phyloP scores from a whole-genome alignment of 2,888 invertebrate genomes.

The Phlogophora meticulosa region DNA sequence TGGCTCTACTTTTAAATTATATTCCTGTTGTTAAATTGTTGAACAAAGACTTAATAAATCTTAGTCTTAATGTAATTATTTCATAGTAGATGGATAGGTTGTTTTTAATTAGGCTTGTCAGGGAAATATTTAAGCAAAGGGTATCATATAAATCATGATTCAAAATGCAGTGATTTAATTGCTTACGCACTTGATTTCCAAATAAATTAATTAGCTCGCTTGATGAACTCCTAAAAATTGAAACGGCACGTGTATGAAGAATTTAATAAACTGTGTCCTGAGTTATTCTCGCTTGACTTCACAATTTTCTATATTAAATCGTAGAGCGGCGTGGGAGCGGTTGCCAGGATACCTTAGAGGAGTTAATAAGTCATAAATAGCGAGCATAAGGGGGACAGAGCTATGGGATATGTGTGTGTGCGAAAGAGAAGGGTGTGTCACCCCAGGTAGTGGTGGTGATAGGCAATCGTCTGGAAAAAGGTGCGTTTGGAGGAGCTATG shows the following conservation, averaged over 20 bases:
- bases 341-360: constrained; percentile 90
- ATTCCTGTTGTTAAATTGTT: too few relatives aligned
- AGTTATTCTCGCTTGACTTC: constrained; percentile 85
- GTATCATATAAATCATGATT: not conserved
- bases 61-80: too few relatives aligned
- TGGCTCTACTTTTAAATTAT: too few relatives aligned
- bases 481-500: constrained; percentile 82
- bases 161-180: constrained; percentile 1
- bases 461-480: constrained; percentile 90
- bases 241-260: constrained; percentile 72
- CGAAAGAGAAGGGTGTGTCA: constrained; percentile 74
- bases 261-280: constrained; percentile 88
- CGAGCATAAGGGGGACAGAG: constrained; percentile 77
- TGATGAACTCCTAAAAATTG: constrained; percentile 49
- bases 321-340: constrained; percentile 78
- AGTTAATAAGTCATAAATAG: constrained; percentile 91
- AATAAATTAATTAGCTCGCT: constrained; percentile 27
- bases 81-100: too few relatives aligned
- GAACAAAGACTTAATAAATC: too few relatives aligned
- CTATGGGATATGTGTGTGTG: constrained; percentile 64
- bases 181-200: not conserved
- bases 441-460: constrained; percentile 86
- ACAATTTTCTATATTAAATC: constrained; percentile 90
- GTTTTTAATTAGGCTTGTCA: too few relatives aligned
- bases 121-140: not conserved